Base-by-base conservation (phyloP, 2,113 vertebrate species). In the Nicator chloris region DNA sequence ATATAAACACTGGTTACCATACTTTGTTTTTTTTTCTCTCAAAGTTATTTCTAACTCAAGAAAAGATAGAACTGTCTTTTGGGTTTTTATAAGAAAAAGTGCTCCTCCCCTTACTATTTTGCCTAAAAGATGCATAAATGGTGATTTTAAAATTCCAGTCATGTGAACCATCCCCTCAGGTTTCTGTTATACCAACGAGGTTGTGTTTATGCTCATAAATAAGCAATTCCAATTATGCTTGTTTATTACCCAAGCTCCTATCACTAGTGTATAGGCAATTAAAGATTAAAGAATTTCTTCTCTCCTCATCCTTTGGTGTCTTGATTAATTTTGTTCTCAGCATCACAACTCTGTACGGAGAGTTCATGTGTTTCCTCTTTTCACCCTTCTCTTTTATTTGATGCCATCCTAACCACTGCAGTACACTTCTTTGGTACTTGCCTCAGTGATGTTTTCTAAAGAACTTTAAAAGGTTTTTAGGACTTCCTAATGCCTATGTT, bases 231-330 rank as follows among this genome's bases (percentile, higher is more conserved):
- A 94, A 68, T 93, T 97, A 88, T 70, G 37, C 60, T 93, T 92
- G 86, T 93, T 95, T 95, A 96, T 94, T 92, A 86, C 72, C 17
- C 86, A 89, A 92, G 77, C 77, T 91, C 80, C 77, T 95, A 68
- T 86, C 83, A 69, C 64, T 81, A 65, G 60, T 82, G 13, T 86
- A 84, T 64, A 91, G 31, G 64, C 92, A 96, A 96, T 96, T 95
- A 97, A 95, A 95, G 91, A 95, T 96, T 93, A 96, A 97, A 97
- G 86, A 95, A 92, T 94, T 93, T 92, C 65, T 91, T 94, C 73
- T 75, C 44, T 89, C 65, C 80, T 94, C 6, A 1, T 93, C 77
- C 65, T 95, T 95, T 92, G 49, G 86, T 95, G 88, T 93, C 80
- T 93, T 94, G 94, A 96, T 95, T 97, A 92, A 97, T 94, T 96